Evolutionary conservation across 92 coral and sea anemone genomes (phyloP).

Genomic region (Epizoanthus scotinus): DNA sequence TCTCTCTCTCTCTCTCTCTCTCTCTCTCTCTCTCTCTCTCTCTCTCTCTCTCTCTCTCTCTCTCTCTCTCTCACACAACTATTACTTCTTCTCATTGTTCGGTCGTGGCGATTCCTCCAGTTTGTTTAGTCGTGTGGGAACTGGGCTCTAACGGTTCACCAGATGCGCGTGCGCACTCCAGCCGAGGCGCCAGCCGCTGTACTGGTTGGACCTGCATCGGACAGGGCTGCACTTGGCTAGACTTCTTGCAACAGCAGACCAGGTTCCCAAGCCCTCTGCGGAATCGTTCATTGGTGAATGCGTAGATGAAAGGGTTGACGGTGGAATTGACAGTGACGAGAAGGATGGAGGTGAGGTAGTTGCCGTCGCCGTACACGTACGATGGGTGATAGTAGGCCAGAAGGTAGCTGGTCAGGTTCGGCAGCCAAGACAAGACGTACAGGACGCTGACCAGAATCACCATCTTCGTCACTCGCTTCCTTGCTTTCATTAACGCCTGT

Average conservation of each 20-base stretch:
- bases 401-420: constrained; percentile 58
- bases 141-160: neutral
- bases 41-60: no score
- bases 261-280: constrained; percentile 40
- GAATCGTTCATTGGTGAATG: constrained; percentile 55
- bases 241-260: constrained; percentile 34
- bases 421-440: constrained; percentile 67
- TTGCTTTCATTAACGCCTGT: constrained; percentile 50
- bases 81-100: no score
- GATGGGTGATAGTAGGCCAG: constrained; percentile 58
- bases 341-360: constrained; percentile 62
- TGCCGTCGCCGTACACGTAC: constrained; percentile 49
- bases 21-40: no score
- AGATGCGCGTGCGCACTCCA: no score
- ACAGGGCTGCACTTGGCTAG: constrained; percentile 8
- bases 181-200: neutral
- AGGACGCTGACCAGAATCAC: constrained; percentile 63
- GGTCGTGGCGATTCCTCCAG: neutral
- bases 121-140: neutral
- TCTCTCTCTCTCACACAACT: no score
- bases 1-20: no score
- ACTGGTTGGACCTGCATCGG: neutral
- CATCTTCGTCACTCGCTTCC: constrained; percentile 75
- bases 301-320: constrained; percentile 69
- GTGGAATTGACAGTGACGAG: constrained; percentile 69